These are phyloP conservation scores for Neocrepidodera transversa DNA, from an alignment of 2,888 invertebrate species.

Conservation along the genomic window DNA sequence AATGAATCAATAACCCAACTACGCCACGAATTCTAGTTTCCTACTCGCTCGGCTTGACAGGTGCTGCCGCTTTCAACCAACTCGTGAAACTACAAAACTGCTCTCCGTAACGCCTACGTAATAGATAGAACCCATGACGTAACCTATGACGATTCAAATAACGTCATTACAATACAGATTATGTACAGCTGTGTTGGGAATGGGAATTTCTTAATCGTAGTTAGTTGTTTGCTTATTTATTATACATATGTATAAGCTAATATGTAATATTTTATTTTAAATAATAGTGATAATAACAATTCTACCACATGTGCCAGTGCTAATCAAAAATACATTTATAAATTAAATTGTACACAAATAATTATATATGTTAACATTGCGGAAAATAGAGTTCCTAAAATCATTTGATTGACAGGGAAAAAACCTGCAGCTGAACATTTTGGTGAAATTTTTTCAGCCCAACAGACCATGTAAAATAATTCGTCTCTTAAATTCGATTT, in stretches of 20 bases:
- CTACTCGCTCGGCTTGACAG: background rate
- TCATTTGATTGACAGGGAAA: conserved; percentile 7
- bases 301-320: too few relatives aligned
- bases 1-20: too few relatives aligned
- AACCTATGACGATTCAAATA: background rate
- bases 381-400: conserved; percentile 15
- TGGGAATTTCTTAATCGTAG: background rate
- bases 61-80: background rate
- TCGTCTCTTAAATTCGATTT: background rate
- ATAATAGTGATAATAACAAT: too few relatives aligned
- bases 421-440: conserved; percentile 18
- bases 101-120: background rate
- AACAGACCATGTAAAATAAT: conserved; percentile 5
- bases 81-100: background rate
- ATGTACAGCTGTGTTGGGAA: background rate
- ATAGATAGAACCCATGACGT: background rate
- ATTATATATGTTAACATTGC: conserved; percentile 17
- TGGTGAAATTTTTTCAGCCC: background rate
- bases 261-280: too few relatives aligned
- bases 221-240: background rate
- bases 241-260: too few relatives aligned
- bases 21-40: background rate
- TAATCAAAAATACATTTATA: background rate
- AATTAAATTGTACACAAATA: conserved; percentile 18
- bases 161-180: background rate